phyloP scores from a whole-genome alignment of 2,797 vertebrate genomes.

The Sebastes oblongus region DNA sequence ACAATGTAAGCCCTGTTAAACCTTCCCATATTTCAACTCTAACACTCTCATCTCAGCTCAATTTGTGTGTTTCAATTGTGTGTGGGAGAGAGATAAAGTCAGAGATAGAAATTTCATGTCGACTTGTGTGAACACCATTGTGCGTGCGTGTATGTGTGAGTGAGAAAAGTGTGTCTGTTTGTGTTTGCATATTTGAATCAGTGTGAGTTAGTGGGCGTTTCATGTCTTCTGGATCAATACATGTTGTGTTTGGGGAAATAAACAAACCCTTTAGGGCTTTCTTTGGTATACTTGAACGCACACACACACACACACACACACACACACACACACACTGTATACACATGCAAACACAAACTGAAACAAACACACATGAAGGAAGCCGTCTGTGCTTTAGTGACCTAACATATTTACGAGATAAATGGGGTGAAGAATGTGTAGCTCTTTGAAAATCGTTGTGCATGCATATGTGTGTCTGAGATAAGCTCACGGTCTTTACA shows the following conservation, averaged over 20 bases:
- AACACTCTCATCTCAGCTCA: slow-evolving; percentile 54
- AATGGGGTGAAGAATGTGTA: slow-evolving; percentile 14
- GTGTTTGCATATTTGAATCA: slow-evolving; percentile 27
- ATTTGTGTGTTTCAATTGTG: slow-evolving; percentile 47
- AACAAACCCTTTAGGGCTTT: slow-evolving; percentile 46
- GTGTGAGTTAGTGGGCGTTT: slow-evolving; percentile 43
- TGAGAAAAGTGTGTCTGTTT: background rate
- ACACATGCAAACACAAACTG: background rate
- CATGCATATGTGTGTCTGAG: background rate
- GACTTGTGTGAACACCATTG: background rate
- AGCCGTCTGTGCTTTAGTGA: background rate
- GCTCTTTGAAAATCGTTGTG: slow-evolving; percentile 8
- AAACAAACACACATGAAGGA: slow-evolving; percentile 6
- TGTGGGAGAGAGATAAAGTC: slow-evolving; percentile 54
- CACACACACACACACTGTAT: background rate
- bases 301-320: background rate
- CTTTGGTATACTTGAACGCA: slow-evolving; percentile 16
- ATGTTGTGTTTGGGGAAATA: slow-evolving; percentile 65
- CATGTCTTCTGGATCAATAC: slow-evolving; percentile 63
- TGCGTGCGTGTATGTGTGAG: background rate
- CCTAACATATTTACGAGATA: slow-evolving; percentile 28
- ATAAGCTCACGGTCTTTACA: slow-evolving; percentile 10
- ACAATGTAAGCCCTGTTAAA: slow-evolving; percentile 69
- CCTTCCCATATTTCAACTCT: slow-evolving; percentile 61
- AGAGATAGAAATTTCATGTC: slow-evolving; percentile 35